Percentiles rank a stretch among this genome's conserved stretches.
These are phyloP conservation scores for Odontamblyopus rebecca DNA, from an alignment of 2,797 vertebrate genomes.

Conservation along the genomic window DNA sequence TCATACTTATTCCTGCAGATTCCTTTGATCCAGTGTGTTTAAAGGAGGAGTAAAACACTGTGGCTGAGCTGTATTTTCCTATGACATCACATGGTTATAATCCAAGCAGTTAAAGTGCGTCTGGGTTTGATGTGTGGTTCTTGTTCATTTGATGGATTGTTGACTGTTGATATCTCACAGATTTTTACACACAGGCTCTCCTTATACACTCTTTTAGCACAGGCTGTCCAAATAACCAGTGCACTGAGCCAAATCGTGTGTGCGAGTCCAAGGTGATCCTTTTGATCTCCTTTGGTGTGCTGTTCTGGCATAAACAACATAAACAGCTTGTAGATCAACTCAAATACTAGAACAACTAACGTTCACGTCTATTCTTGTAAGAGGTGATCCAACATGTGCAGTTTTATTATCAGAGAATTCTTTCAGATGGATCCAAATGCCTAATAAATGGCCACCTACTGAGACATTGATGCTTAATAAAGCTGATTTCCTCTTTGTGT, in stretches of 20 bases:
- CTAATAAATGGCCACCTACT: slow-evolving; percentile 22
- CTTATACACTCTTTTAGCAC: slow-evolving; percentile 15
- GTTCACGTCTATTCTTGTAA: slow-evolving; percentile 46
- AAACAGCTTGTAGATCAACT: slow-evolving; percentile 50
- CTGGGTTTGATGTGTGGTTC: slow-evolving; percentile 66
- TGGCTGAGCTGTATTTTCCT: slow-evolving; percentile 66
- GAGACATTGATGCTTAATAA: slow-evolving; percentile 9
- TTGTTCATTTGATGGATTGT: slow-evolving; percentile 67
- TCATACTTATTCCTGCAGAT: slow-evolving; percentile 11
- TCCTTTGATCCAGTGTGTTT: slow-evolving; percentile 32
- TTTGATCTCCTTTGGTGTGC: slow-evolving; percentile 61
- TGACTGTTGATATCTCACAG: slow-evolving; percentile 55
- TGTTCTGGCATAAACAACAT: slow-evolving; percentile 63
- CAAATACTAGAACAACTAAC: slow-evolving; percentile 37
- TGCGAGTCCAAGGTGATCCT: slow-evolving; percentile 43
- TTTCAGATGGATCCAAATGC: slow-evolving; percentile 28
- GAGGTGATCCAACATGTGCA: slow-evolving; percentile 52
- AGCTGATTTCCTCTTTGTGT: slow-evolving; percentile 17
- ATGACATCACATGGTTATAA: slow-evolving; percentile 64
- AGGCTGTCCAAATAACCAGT: slow-evolving; percentile 8
- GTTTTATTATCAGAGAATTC: slow-evolving; percentile 50
- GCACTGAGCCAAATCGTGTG: slow-evolving; percentile 31
- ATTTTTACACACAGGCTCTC: slow-evolving; percentile 38
- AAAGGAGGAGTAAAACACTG: slow-evolving; percentile 37
- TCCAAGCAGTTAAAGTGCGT: slow-evolving; percentile 59